Conservation (phyloP, 2,888 invertebrate species). For the Cerceris ruficornis region DNA sequence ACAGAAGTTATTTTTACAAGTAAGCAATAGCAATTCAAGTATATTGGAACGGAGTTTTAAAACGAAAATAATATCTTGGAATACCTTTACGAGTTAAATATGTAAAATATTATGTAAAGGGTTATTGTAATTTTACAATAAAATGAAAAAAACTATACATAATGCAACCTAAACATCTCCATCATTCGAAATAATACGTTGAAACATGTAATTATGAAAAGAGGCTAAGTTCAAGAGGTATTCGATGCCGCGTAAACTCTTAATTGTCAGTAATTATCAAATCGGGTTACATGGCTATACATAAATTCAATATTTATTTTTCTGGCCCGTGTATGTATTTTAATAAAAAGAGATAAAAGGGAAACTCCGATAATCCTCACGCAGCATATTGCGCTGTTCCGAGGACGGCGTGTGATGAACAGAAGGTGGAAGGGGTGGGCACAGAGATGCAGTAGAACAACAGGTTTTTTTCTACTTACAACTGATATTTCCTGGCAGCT, state of each 20-base stretch:
- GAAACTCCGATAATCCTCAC: slow-evolving; percentile 47
- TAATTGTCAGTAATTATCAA: slow-evolving; percentile 29
- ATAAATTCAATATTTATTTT: slow-evolving; percentile 10
- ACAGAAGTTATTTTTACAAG: slow-evolving; percentile 12
- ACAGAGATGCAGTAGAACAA: slow-evolving; percentile 51
- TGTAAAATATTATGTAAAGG: neutral
- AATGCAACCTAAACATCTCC: slow-evolving; percentile 5
- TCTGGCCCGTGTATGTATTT: neutral
- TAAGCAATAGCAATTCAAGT: slow-evolving; percentile 11
- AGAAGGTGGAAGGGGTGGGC: slow-evolving; percentile 48
- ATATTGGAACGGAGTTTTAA: too few relatives aligned
- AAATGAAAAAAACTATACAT: neutral
- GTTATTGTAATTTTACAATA: neutral
- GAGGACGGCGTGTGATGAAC: slow-evolving; percentile 60
- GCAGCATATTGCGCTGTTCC: slow-evolving; percentile 69
- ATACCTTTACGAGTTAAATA: neutral
- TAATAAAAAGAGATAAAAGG: neutral
- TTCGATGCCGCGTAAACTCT: slow-evolving; percentile 31
- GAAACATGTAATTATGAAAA: slow-evolving; percentile 28
- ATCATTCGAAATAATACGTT: slow-evolving; percentile 62
- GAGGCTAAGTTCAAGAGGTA: slow-evolving; percentile 52
- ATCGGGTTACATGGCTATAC: slow-evolving; percentile 1
- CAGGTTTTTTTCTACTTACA: slow-evolving; percentile 85
- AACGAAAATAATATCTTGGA: too few relatives aligned
- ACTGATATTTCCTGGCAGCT: slow-evolving; percentile 93